Conservation (phyloP, 2,888 invertebrate species). For the Malthinus flaveolus region DNA sequence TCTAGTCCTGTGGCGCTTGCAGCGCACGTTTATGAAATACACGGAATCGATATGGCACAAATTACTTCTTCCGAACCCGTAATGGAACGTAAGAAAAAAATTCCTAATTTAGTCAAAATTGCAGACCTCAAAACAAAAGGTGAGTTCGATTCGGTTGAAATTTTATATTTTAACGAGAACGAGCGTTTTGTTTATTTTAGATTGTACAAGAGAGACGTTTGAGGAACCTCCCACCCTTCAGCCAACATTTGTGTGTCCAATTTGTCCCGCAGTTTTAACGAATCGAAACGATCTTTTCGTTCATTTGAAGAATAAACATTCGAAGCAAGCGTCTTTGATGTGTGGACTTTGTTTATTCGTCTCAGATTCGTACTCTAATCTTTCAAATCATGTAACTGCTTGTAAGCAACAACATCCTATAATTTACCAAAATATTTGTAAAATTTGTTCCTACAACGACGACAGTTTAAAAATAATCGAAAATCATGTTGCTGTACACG, state of each 20-base stretch:
- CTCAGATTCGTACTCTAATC: conserved; percentile 54
- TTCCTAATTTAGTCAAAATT: conserved; percentile 52
- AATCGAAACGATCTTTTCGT: conserved; percentile 58
- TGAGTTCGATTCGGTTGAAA: not conserved
- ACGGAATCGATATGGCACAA: conserved; percentile 57
- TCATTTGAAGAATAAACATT: conserved; percentile 60
- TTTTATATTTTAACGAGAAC: not conserved
- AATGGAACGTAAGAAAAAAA: conserved; percentile 46
- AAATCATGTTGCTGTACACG: conserved; percentile 60
- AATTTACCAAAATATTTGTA: conserved; percentile 54
- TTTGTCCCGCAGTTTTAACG: conserved; percentile 53
- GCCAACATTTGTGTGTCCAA: conserved; percentile 41
- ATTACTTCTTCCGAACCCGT: conserved; percentile 42
- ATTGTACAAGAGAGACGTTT: conserved; percentile 6
- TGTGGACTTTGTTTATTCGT: conserved; percentile 62
- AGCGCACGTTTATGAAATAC: conserved; percentile 58
- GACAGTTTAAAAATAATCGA: conserved; percentile 57
- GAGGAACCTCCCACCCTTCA: conserved; percentile 25
- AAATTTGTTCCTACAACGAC: conserved; percentile 60
- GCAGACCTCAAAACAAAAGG: conserved; percentile 45
- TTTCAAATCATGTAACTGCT: conserved; percentile 58
- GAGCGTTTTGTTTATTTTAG: not conserved
- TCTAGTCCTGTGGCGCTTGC: conserved; percentile 55
- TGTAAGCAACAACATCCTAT: conserved; percentile 55
- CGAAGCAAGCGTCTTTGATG: conserved; percentile 57